Conservation (phyloP, 2,888 invertebrate genomes). For the Eubasilissa splendida region DNA sequence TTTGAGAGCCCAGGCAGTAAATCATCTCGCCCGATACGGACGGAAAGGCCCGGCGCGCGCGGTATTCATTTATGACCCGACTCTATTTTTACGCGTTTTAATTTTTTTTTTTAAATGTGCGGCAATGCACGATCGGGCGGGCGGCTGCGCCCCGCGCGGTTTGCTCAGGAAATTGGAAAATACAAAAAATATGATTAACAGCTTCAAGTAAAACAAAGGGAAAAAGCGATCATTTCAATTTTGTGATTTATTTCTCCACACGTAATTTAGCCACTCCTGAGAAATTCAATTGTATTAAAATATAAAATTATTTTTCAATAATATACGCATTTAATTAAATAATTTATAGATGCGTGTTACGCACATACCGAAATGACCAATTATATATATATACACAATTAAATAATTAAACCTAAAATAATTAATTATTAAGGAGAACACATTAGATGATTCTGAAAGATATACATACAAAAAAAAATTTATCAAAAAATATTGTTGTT, state of each 20-base stretch:
- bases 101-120: too few species aligned
- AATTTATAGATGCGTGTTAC: too few species aligned
- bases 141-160: slow-evolving; percentile 11
- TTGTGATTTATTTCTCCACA: background rate
- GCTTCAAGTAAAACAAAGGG: background rate
- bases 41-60: background rate
- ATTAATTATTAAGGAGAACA: too few species aligned
- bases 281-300: background rate
- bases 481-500: too few species aligned
- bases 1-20: background rate
- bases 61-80: slow-evolving; percentile 17
- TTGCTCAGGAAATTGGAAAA: slow-evolving; percentile 1
- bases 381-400: too few species aligned
- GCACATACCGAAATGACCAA: too few species aligned
- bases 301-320: too few species aligned
- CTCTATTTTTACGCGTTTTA: slow-evolving; percentile 36
- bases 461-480: too few species aligned
- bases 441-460: too few species aligned
- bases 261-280: background rate
- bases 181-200: slow-evolving; percentile 19
- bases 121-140: slow-evolving; percentile 10
- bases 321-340: too few species aligned
- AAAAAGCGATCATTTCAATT: background rate
- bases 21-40: slow-evolving; percentile 20
- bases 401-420: too few species aligned